A percentile compares a stretch with the other conserved stretches of the same genome.
Conservation (phyloP, 2,888 invertebrate genomes). For the Orchesella flavescens region DNA sequence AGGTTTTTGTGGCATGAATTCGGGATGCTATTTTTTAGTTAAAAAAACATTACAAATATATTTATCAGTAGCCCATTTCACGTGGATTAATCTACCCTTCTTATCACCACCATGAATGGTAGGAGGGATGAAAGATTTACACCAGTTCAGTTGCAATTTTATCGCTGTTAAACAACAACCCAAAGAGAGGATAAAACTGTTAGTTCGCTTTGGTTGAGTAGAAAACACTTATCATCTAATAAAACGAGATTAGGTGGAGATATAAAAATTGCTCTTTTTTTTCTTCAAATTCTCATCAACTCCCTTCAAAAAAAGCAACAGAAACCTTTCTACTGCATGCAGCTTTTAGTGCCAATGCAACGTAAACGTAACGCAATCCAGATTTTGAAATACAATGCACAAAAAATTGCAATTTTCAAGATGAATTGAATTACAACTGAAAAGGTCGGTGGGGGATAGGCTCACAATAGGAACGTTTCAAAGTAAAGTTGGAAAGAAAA, state of each 20-base stretch:
- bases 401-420: neutral
- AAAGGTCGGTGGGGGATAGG: slow-evolving; percentile 9
- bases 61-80: too few relatives aligned
- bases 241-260: slow-evolving; percentile 33
- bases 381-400: neutral
- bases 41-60: too few relatives aligned
- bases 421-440: neutral
- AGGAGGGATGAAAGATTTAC: neutral
- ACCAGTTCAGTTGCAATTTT: neutral
- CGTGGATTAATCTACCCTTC: neutral
- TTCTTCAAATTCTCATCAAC: slow-evolving; percentile 1
- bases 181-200: neutral
- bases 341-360: neutral
- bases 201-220: neutral
- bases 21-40: too few relatives aligned
- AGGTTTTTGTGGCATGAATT: too few relatives aligned
- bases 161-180: neutral
- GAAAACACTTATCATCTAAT: slow-evolving; percentile 36
- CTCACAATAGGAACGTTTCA: slow-evolving; percentile 1
- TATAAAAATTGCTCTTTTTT: slow-evolving; percentile 28
- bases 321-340: too few relatives aligned
- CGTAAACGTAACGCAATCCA: neutral
- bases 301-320: neutral
- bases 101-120: neutral
- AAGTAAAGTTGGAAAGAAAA: slow-evolving; percentile 13